phyloP scores from a whole-genome alignment of 2,888 invertebrate genomes.

The Bugulina stolonifera region DNA sequence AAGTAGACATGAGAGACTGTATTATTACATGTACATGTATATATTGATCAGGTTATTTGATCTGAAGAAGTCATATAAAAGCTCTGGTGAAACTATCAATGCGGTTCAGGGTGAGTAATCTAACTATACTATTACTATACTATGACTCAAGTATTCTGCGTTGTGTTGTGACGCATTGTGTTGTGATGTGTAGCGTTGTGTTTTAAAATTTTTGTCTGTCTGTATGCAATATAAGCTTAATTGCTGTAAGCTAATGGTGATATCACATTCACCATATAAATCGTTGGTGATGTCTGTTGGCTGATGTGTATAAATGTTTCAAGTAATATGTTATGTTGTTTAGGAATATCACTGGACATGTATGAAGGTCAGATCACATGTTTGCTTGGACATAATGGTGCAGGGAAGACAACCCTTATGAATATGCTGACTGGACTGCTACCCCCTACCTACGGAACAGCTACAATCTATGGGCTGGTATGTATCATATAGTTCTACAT shows the following conservation, averaged over 20 bases:
- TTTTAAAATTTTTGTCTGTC: too few relatives aligned
- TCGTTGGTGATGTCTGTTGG: too few relatives aligned
- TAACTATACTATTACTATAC: too few relatives aligned
- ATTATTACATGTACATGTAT: too few relatives aligned
- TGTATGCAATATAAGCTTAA: too few relatives aligned
- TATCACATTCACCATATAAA: too few relatives aligned
- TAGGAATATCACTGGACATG: slow-evolving; percentile 67
- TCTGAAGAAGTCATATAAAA: slow-evolving; percentile 1
- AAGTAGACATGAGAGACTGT: too few relatives aligned
- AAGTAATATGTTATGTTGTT: slow-evolving; percentile 33
- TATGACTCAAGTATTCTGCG: too few relatives aligned
- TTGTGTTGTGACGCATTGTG: too few relatives aligned
- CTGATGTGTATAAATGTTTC: not conserved
- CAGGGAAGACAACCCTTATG: slow-evolving; percentile 78
- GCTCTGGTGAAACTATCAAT: slow-evolving; percentile 31
- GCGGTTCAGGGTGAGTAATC: slow-evolving; percentile 40
- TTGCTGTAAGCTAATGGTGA: too few relatives aligned
- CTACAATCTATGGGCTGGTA: slow-evolving; percentile 46
- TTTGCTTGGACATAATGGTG: slow-evolving; percentile 77
- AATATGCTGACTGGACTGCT: slow-evolving; percentile 71
- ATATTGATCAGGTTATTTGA: not conserved
- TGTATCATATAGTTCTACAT: too few relatives aligned
- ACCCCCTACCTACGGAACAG: slow-evolving; percentile 46
- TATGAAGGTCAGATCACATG: slow-evolving; percentile 82
- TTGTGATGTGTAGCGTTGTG: too few relatives aligned